Evolutionary conservation across 1,140 invertebrate species (phyloP).

Genomic region (Aphis gossypii): DNA sequence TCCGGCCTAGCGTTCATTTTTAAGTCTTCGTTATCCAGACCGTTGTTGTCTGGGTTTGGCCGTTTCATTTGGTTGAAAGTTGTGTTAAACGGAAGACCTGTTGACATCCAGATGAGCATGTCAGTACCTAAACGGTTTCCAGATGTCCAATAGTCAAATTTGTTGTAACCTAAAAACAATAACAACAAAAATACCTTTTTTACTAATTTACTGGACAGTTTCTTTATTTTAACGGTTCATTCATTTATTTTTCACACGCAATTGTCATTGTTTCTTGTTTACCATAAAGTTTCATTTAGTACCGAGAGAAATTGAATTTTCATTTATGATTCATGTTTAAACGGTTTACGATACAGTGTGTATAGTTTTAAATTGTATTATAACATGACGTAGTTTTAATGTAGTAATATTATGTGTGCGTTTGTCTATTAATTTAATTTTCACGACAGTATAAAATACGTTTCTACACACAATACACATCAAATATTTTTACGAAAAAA

Average conservation of each 20-base stretch:
- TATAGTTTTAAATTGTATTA: neutral
- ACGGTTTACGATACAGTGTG: neutral
- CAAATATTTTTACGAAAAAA: neutral
- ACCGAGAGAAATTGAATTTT: neutral
- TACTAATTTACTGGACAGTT: neutral
- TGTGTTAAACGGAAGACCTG: conserved; percentile 83
- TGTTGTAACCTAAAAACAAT: conserved; percentile 71
- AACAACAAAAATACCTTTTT: neutral
- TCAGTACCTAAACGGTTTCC: conserved; percentile 85
- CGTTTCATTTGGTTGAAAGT: conserved; percentile 82
- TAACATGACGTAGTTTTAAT: neutral
- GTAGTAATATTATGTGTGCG: neutral
- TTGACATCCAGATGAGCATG: conserved; percentile 90
- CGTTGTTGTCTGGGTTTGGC: conserved; percentile 64
- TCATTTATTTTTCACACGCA: conserved; percentile 2
- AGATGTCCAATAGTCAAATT: conserved; percentile 88
- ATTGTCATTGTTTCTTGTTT: neutral
- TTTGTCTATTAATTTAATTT: conserved; percentile 7
- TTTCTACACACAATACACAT: neutral
- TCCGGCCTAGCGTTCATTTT: conserved; percentile 61
- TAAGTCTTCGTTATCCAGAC: conserved; percentile 58
- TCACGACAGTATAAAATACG: neutral
- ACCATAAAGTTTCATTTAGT: neutral
- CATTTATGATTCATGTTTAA: neutral
- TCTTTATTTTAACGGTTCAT: neutral